These are phyloP conservation scores for Ferrisia virgata DNA, from an alignment of 2,888 invertebrate genomes.

Conservation along the genomic window DNA sequence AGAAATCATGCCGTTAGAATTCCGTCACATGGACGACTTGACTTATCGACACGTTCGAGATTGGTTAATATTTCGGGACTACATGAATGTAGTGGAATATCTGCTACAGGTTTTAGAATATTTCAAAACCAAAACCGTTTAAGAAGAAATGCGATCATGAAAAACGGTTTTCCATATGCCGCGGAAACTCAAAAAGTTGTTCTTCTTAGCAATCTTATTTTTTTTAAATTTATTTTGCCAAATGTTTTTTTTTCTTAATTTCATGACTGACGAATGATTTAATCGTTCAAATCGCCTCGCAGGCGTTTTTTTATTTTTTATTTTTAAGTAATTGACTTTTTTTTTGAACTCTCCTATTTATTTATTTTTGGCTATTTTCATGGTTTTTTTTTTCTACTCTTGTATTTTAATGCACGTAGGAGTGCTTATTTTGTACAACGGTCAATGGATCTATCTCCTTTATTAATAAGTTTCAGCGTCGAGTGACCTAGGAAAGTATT, in stretches of 20 bases:
- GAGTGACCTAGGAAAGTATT: neutral
- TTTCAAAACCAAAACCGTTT: conserved; percentile 50
- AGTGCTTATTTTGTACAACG: neutral
- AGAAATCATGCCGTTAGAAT: conserved; percentile 55
- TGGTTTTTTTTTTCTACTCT: neutral
- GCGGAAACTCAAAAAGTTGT: neutral
- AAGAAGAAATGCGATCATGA: neutral
- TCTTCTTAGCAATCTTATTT: neutral
- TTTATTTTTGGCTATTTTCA: neutral
- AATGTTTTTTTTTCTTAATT: neutral
- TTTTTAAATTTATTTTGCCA: conserved; percentile 15
- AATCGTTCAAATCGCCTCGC: neutral
- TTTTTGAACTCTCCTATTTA: neutral
- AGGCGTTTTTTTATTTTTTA: neutral
- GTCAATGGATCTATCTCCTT: neutral
- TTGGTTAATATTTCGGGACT: conserved; percentile 64
- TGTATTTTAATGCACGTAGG: neutral
- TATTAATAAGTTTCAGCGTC: neutral
- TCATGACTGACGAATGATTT: neutral
- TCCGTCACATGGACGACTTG: conserved; percentile 52
- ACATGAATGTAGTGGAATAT: conserved; percentile 62
- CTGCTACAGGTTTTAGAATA: conserved; percentile 58
- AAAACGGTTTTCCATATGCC: neutral
- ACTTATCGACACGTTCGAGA: conserved; percentile 59
- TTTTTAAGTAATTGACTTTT: neutral